Percentiles rank a stretch among this genome's conserved stretches.
Evolutionary conservation across 1,140 invertebrate genomes (phyloP).

Genomic region (Rhynchophorus ferrugineus): DNA sequence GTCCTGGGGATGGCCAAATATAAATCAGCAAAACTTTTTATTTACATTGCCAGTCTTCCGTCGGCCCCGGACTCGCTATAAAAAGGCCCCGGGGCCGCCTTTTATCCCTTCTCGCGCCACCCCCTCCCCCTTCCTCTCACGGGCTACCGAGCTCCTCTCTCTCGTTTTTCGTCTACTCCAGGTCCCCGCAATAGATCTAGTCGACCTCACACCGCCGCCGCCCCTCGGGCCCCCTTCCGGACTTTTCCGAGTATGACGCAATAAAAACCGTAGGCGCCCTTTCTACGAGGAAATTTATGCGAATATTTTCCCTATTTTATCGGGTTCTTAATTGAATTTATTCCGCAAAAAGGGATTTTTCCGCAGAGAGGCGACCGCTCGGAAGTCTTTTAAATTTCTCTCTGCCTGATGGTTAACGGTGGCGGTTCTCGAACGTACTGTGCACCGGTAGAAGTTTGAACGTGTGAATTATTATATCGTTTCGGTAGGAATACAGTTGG

Average conservation of each 20-base stretch:
- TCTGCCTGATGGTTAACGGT: no score
- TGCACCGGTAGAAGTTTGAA: no score
- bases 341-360: not conserved
- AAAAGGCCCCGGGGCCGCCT: not conserved
- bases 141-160: not conserved
- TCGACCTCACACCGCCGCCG: not conserved
- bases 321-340: not conserved
- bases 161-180: not conserved
- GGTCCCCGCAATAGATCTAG: not conserved
- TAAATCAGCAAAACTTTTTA: not conserved
- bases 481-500: no score
- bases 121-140: not conserved
- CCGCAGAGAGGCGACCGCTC: not conserved
- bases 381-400: not conserved
- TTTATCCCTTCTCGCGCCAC: no score
- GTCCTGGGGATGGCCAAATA: not conserved
- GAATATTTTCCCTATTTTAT: not conserved
- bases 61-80: not conserved
- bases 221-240: not conserved
- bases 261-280: conserved; percentile 7
- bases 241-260: not conserved
- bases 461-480: no score
- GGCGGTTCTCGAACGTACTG: no score
- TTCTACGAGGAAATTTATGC: not conserved
- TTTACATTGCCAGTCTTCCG: not conserved